Evolutionary conservation across 2,113 vertebrate genomes (phyloP).

Genomic region (Paratilapia polleni): DNA sequence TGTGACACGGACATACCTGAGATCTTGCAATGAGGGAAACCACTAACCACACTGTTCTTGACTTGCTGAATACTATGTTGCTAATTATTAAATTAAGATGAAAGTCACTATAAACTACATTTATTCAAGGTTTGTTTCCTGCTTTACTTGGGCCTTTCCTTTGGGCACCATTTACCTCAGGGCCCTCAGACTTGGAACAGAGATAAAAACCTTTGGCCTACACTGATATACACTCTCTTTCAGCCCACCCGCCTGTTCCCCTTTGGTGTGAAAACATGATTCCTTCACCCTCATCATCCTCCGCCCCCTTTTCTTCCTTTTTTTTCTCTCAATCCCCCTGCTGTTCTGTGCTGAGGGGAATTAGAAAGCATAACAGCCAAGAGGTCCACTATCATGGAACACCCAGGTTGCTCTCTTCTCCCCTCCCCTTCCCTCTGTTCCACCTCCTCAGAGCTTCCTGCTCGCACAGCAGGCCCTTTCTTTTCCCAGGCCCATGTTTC

Average conservation of each 20-base stretch:
- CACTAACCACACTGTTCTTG: background rate
- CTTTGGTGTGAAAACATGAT: slow-evolving; percentile 61
- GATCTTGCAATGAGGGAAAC: background rate
- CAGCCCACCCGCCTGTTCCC: slow-evolving; percentile 55
- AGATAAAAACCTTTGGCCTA: slow-evolving; percentile 35
- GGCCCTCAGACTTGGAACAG: background rate
- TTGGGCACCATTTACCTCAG: slow-evolving; percentile 75
- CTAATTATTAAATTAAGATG: background rate
- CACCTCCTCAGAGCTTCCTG: slow-evolving; percentile 56
- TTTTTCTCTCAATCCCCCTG: slow-evolving; percentile 44
- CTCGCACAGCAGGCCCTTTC: slow-evolving; percentile 65
- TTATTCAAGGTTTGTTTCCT: background rate
- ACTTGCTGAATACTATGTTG: background rate
- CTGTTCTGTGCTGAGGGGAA: slow-evolving; percentile 81
- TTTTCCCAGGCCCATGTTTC: slow-evolving; percentile 45
- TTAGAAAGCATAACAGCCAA: slow-evolving; percentile 85
- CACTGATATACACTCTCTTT: slow-evolving; percentile 65
- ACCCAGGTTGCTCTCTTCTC: slow-evolving; percentile 84
- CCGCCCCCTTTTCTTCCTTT: slow-evolving; percentile 22
- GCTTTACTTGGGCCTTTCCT: slow-evolving; percentile 17
- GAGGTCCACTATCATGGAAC: slow-evolving; percentile 85
- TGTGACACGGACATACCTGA: background rate
- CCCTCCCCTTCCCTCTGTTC: slow-evolving; percentile 50
- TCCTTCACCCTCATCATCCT: slow-evolving; percentile 57
- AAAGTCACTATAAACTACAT: background rate